phyloP scores from a whole-genome alignment of 2,797 vertebrate genomes.

The Poecilia wingei region DNA sequence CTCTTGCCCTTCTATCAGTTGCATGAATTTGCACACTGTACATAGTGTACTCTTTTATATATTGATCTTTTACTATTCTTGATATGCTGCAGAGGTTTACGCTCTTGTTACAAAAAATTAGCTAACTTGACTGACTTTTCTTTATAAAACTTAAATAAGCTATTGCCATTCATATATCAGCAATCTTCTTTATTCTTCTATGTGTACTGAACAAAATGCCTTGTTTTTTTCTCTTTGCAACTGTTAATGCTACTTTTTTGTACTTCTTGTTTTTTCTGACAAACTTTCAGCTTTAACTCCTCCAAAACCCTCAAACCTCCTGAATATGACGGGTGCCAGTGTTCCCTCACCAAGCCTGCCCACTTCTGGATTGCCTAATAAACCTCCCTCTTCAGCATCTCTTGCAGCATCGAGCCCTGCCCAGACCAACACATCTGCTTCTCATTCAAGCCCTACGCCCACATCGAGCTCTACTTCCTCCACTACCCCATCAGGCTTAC shows the following conservation, averaged over 20 bases:
- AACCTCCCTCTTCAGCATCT: slow-evolving; percentile 89
- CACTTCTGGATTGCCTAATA: slow-evolving; percentile 98
- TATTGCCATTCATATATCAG: slow-evolving; percentile 13
- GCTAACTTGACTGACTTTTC: background rate
- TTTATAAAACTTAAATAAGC: slow-evolving; percentile 10
- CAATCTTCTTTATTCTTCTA: background rate
- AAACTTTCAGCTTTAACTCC: slow-evolving; percentile 95
- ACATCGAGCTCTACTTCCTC: slow-evolving; percentile 76
- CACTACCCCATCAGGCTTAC: slow-evolving; percentile 69
- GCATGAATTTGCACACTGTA: background rate
- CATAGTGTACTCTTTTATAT: background rate
- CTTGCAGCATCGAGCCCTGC: slow-evolving; percentile 90
- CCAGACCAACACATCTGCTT: slow-evolving; percentile 86
- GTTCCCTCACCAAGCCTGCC: slow-evolving; percentile 98
- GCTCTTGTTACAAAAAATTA: slow-evolving; percentile 2
- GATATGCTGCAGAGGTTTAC: background rate
- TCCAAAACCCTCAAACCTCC: slow-evolving; percentile 96
- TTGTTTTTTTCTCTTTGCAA: background rate
- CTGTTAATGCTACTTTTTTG: background rate
- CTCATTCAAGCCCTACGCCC: slow-evolving; percentile 80
- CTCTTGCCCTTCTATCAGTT: background rate
- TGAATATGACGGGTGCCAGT: slow-evolving; percentile 98
- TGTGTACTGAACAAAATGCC: background rate
- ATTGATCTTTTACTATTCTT: background rate
- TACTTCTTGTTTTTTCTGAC: slow-evolving; percentile 41